These are phyloP conservation scores for Eulemur coronatus DNA, from an alignment of 2,797 vertebrate genomes.

Conservation along the genomic window DNA sequence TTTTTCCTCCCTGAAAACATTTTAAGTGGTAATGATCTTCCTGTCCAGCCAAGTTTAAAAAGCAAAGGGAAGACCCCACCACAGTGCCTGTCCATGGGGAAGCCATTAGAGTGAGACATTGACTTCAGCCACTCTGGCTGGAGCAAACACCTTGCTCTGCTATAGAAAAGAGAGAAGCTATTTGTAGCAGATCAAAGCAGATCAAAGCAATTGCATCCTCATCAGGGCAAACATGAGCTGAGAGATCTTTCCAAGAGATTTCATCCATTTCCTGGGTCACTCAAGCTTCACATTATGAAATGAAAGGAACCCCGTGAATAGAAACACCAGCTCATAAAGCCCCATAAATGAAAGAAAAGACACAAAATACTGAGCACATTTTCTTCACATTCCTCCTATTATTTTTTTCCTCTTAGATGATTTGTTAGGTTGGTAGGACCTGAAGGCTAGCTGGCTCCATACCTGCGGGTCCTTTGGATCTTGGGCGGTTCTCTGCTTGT, in stretches of 20 bases:
- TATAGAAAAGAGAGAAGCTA: not conserved
- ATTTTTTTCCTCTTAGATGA: not conserved
- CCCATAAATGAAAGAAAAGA: not conserved
- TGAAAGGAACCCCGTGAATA: not conserved
- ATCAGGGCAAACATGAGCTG: not conserved
- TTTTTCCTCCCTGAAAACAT: not conserved
- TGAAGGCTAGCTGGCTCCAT: not conserved
- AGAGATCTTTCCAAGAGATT: not conserved
- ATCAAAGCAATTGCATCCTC: not conserved
- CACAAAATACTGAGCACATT: not conserved
- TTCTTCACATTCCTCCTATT: not conserved
- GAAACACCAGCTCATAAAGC: not conserved
- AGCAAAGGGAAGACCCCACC: not conserved
- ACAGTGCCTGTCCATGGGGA: not conserved
- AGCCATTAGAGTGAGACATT: not conserved
- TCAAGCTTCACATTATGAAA: not conserved
- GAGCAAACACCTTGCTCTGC: not conserved
- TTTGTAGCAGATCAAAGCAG: not conserved
- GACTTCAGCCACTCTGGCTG: not conserved
- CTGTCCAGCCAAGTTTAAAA: not conserved
- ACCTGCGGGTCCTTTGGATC: not conserved
- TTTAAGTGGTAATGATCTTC: conserved; percentile 18
- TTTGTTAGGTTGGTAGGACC: not conserved
- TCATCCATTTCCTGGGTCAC: not conserved
- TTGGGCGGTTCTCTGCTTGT: not conserved